These are phyloP conservation scores for Eupithecia abbreviata DNA, from an alignment of 2,888 invertebrate species.

Conservation along the genomic window DNA sequence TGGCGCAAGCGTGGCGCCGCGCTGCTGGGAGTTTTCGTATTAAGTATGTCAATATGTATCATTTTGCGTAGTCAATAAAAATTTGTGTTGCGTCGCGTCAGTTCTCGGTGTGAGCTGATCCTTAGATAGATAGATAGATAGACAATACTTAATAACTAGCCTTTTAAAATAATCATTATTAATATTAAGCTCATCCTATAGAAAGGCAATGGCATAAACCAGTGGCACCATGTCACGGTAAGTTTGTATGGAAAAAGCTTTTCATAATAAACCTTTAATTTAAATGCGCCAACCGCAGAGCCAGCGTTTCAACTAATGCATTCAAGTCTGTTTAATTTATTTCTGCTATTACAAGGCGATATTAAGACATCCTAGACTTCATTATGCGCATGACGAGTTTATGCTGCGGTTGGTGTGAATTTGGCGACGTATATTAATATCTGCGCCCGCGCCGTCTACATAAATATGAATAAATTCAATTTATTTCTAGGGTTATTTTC, in stretches of 20 bases:
- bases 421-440: constrained; percentile 2
- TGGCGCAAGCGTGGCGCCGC: no score
- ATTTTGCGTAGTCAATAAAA: no score
- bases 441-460: background rate
- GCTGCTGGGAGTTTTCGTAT: no score
- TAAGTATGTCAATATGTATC: no score
- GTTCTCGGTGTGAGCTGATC: no score
- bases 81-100: no score
- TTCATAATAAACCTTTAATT: constrained; percentile 2
- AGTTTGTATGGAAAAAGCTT: constrained; percentile 11
- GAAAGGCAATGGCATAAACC: no score
- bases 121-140: no score
- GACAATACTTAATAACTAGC: no score
- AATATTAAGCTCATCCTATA: no score
- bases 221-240: background rate
- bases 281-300: constrained; percentile 55
- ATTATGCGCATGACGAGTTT: constrained; percentile 48
- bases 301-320: constrained; percentile 64
- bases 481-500: background rate
- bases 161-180: no score
- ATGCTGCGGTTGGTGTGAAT: constrained; percentile 12
- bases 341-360: constrained; percentile 58
- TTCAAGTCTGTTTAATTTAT: constrained; percentile 65
- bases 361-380: constrained; percentile 67
- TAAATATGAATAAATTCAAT: background rate